Evolutionary conservation across 2,888 invertebrate species (phyloP).

Genomic region (Cloeon dipterum): DNA sequence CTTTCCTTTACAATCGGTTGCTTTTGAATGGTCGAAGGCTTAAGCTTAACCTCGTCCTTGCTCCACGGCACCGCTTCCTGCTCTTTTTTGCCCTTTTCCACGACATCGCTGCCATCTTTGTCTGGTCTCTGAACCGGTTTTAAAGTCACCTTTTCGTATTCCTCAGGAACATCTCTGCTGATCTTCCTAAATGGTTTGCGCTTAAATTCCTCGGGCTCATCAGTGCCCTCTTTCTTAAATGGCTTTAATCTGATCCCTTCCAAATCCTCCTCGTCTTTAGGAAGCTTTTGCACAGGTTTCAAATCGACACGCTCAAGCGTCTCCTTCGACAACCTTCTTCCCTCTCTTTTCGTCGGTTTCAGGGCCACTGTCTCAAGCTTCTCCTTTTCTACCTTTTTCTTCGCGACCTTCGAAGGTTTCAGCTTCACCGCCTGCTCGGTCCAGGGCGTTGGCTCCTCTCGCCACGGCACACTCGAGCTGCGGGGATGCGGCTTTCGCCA

Average conservation of each 20-base stretch:
- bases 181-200: neutral
- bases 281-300: slow-evolving; percentile 15
- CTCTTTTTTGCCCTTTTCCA: neutral
- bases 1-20: slow-evolving; percentile 6
- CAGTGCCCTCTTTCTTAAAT: slow-evolving; percentile 3
- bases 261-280: slow-evolving; percentile 3
- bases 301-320: slow-evolving; percentile 24
- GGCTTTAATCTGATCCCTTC: neutral
- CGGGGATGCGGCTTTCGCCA: too few relatives aligned
- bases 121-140: neutral
- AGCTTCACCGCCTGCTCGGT: slow-evolving; percentile 36
- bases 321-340: slow-evolving; percentile 19
- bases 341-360: slow-evolving; percentile 19
- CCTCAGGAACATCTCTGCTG: neutral
- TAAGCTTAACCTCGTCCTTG: slow-evolving; percentile 7
- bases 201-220: slow-evolving; percentile 3
- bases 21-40: slow-evolving; percentile 12
- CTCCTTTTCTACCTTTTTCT: slow-evolving; percentile 19
- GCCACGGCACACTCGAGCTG: slow-evolving; percentile 1
- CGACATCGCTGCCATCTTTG: slow-evolving; percentile 3
- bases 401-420: slow-evolving; percentile 15
- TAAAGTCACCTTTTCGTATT: neutral
- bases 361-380: slow-evolving; percentile 13
- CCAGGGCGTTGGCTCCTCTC: slow-evolving; percentile 21
- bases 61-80: slow-evolving; percentile 8